Conservation (phyloP, 2,797 vertebrate species). For the Parauchenoglanis punctatus region DNA sequence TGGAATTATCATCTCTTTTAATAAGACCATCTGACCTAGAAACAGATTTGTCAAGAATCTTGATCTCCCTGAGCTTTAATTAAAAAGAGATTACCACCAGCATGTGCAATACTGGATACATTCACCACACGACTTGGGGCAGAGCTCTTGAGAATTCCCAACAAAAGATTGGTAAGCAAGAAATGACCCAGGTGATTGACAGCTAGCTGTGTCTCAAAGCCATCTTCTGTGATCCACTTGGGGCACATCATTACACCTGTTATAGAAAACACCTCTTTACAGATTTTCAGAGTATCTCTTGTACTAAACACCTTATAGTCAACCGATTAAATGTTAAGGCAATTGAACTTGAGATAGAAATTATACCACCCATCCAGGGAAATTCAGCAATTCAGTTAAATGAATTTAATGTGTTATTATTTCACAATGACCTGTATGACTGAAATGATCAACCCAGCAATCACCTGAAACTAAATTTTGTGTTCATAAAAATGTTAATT, state of each 20-base stretch:
- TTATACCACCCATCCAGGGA: background rate
- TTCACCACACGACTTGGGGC: slow-evolving; percentile 73
- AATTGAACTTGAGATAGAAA: background rate
- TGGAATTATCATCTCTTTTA: background rate
- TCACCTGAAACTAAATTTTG: background rate
- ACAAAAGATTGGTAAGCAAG: slow-evolving; percentile 74
- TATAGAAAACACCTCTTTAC: slow-evolving; percentile 13
- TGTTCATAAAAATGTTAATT: no score
- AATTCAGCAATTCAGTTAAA: background rate
- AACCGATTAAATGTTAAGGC: background rate
- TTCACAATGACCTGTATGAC: background rate
- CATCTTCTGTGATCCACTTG: slow-evolving; percentile 74
- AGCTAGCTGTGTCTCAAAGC: slow-evolving; percentile 77
- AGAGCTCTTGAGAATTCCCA: slow-evolving; percentile 70
- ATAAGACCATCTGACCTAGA: background rate
- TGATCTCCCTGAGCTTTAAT: background rate
- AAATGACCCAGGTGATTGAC: slow-evolving; percentile 81
- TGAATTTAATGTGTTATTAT: background rate
- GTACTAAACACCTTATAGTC: background rate
- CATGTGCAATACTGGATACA: slow-evolving; percentile 74
- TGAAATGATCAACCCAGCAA: background rate
- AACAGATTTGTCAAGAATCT: background rate
- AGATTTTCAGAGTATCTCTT: background rate
- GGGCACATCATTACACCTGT: slow-evolving; percentile 82
- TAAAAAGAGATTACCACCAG: slow-evolving; percentile 65